Conservation (phyloP, 2,797 vertebrate species). For the Malurus splendens region DNA sequence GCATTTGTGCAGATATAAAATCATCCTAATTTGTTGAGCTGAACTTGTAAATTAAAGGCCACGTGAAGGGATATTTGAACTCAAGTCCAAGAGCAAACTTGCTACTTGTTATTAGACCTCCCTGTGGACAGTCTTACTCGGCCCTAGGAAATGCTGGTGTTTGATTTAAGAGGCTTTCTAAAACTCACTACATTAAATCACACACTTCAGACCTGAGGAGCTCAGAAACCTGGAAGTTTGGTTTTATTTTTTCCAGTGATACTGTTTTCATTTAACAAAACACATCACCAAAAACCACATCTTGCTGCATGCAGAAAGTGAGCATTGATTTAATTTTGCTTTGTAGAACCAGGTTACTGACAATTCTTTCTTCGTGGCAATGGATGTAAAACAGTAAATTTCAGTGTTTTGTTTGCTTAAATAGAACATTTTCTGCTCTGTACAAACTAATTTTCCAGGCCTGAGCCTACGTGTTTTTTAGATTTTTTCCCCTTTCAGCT, state of each 20-base stretch:
- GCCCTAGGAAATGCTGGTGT: background rate
- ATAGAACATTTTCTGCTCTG: background rate
- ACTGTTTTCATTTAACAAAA: background rate
- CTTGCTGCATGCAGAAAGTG: background rate
- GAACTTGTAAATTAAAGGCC: background rate
- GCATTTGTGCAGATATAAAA: background rate
- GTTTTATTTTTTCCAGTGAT: background rate
- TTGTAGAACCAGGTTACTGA: background rate
- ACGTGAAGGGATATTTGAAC: background rate
- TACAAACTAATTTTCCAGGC: slow-evolving; percentile 33
- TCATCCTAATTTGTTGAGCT: background rate
- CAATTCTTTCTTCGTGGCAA: background rate
- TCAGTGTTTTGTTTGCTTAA: background rate
- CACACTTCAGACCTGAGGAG: background rate
- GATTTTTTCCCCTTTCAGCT: background rate
- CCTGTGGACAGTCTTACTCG: rapidly evolving
- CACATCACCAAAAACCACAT: background rate
- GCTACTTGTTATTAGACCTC: background rate
- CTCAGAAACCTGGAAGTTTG: background rate
- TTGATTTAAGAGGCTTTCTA: background rate
- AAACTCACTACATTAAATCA: background rate
- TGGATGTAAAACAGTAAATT: background rate
- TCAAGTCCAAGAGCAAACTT: background rate
- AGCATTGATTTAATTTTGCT: background rate
- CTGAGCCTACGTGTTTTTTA: background rate